Percentiles rank a stretch among this genome's conserved stretches.
Evolutionary conservation across 2,888 invertebrate genomes (phyloP).

Genomic region (Mellilla xanthometata): DNA sequence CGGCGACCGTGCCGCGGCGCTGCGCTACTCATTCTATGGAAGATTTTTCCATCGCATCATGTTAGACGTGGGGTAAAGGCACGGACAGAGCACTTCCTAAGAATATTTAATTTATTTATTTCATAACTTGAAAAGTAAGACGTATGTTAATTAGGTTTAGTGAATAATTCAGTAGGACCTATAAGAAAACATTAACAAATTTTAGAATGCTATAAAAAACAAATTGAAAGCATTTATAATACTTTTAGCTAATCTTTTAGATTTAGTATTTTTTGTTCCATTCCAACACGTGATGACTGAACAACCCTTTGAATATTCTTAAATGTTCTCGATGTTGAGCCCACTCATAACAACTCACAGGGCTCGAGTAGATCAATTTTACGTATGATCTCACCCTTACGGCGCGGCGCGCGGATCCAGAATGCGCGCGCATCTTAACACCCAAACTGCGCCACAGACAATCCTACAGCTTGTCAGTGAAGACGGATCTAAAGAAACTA

Average conservation of each 20-base stretch:
- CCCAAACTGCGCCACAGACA: slow-evolving; percentile 20
- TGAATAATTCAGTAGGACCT: no score
- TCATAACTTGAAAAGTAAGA: no score
- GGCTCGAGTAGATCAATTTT: slow-evolving; percentile 29
- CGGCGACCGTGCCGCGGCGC: slow-evolving; percentile 74
- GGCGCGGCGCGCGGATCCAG: slow-evolving; percentile 45
- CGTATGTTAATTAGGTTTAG: no score
- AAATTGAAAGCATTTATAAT: no score
- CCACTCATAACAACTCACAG: slow-evolving; percentile 2
- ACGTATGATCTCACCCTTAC: slow-evolving; percentile 65
- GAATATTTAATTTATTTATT: slow-evolving; percentile 16
- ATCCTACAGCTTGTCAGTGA: slow-evolving; percentile 37
- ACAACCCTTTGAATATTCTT: no score
- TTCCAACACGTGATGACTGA: no score
- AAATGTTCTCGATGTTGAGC: neutral
- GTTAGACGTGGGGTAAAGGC: slow-evolving; percentile 60
- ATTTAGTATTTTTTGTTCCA: no score
- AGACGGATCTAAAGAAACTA: slow-evolving; percentile 40
- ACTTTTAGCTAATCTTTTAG: no score
- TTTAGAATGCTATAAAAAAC: no score
- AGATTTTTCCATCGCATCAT: slow-evolving; percentile 78
- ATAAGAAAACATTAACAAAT: no score
- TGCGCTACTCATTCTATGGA: slow-evolving; percentile 76
- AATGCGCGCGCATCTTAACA: slow-evolving; percentile 76
- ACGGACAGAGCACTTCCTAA: slow-evolving; percentile 51